These are phyloP conservation scores for Dolichomitus sp. DNA, from an alignment of 2,888 invertebrate genomes.

Conservation along the genomic window DNA sequence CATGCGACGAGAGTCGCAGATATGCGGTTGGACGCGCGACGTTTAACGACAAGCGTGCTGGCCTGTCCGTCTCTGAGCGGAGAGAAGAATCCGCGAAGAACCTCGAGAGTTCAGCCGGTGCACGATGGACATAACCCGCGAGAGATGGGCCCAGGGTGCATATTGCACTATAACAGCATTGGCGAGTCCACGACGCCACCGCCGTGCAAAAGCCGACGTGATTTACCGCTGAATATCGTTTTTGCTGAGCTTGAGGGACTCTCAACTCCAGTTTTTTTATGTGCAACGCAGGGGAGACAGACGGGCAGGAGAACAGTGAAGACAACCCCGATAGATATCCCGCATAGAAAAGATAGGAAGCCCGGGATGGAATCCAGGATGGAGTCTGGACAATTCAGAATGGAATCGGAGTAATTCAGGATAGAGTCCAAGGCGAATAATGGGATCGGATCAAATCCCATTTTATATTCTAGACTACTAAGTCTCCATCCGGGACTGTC, in stretches of 20 bases:
- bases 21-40: constrained; percentile 71
- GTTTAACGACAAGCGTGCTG: constrained; percentile 77
- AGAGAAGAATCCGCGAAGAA: constrained; percentile 8
- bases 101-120: constrained; percentile 42
- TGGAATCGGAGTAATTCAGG: no score
- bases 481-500: no score
- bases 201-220: constrained; percentile 76
- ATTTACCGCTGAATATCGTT: constrained; percentile 84
- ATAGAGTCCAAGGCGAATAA: no score
- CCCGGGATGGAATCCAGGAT: no score
- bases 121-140: constrained; percentile 66
- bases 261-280: constrained; percentile 32
- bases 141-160: constrained; percentile 53
- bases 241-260: constrained; percentile 69
- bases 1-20: constrained; percentile 32
- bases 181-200: background rate
- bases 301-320: background rate
- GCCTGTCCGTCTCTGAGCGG: background rate
- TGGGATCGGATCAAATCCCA: no score
- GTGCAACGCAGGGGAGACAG: background rate
- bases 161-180: constrained; percentile 57
- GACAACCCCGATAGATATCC: constrained; percentile 5
- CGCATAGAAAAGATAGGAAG: no score
- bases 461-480: no score
- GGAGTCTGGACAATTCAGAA: no score